Evolutionary conservation across 2,113 vertebrate species (phyloP).

Genomic region (Lophotis ruficrista): DNA sequence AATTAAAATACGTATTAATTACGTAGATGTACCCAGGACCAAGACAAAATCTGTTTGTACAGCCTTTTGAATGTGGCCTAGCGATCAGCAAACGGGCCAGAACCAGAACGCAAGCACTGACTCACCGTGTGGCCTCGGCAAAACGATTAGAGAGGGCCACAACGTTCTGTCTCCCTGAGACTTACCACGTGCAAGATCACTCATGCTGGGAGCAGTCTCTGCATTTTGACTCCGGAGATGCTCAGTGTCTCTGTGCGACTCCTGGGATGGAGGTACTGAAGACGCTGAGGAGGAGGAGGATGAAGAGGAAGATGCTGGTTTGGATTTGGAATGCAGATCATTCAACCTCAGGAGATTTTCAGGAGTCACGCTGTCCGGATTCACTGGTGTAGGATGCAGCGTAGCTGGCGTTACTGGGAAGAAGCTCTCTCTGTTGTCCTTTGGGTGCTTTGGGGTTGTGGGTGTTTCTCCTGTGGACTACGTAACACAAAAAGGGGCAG

Average conservation of each 20-base stretch:
- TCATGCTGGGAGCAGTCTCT: constrained; percentile 42
- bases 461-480: constrained; percentile 86
- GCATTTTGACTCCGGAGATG: background rate
- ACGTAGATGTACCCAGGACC: background rate
- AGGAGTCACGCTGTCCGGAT: constrained; percentile 55
- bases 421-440: constrained; percentile 90
- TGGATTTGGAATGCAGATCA: constrained; percentile 79
- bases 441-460: constrained; percentile 89
- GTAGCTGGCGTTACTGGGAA: constrained; percentile 80
- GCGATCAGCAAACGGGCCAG: background rate
- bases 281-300: constrained; percentile 58
- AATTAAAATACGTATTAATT: background rate
- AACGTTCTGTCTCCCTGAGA: background rate
- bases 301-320: constrained; percentile 57
- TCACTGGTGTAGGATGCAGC: constrained; percentile 44
- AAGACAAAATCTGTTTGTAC: background rate
- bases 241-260: constrained; percentile 69
- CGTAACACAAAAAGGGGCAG: background rate
- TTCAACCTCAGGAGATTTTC: constrained; percentile 74
- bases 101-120: background rate
- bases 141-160: rapidly evolving
- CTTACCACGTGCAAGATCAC: constrained; percentile 71
- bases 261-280: constrained; percentile 44
- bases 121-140: background rate
- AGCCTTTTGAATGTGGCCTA: background rate